A percentile compares a stretch with the other conserved stretches of the same genome.
phyloP scores from a whole-genome alignment of 1,140 invertebrate species.

The Rhagoletis pomonella region DNA sequence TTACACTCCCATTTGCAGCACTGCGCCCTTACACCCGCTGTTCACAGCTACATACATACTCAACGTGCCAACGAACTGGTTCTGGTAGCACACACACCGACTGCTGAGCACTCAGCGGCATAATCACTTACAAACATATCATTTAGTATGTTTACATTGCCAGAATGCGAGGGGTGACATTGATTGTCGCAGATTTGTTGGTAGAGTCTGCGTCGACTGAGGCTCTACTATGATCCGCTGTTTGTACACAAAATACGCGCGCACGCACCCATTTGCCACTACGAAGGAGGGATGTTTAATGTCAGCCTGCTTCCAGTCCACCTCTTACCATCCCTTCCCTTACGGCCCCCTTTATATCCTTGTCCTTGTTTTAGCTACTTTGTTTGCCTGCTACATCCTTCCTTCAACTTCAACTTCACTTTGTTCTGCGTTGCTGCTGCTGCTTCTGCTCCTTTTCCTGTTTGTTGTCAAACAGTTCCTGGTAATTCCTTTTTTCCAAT shows the following conservation, averaged over 20 bases:
- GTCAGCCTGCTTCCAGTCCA: background rate
- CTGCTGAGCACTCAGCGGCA: background rate
- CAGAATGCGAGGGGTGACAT: conserved; percentile 25
- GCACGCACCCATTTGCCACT: background rate
- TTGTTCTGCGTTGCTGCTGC: background rate
- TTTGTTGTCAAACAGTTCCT: background rate
- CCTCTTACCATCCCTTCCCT: background rate
- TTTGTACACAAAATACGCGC: background rate
- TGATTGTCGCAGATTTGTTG: conserved; percentile 44
- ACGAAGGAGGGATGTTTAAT: background rate
- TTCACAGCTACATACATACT: no score
- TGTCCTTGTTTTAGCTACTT: background rate
- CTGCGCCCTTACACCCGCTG: background rate
- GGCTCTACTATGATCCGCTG: background rate
- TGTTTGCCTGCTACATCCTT: background rate
- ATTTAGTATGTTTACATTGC: conserved; percentile 17
- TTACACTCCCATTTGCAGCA: conserved; percentile 1
- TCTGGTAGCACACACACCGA: no score
- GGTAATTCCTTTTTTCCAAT: conserved; percentile 21
- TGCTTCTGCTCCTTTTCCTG: background rate
- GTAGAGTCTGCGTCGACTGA: background rate
- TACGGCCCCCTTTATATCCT: background rate
- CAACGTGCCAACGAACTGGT: no score
- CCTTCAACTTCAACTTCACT: conserved; percentile 21
- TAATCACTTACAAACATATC: background rate